phyloP scores from a whole-genome alignment of 2,888 invertebrate genomes.

The Drosophila rubida region DNA sequence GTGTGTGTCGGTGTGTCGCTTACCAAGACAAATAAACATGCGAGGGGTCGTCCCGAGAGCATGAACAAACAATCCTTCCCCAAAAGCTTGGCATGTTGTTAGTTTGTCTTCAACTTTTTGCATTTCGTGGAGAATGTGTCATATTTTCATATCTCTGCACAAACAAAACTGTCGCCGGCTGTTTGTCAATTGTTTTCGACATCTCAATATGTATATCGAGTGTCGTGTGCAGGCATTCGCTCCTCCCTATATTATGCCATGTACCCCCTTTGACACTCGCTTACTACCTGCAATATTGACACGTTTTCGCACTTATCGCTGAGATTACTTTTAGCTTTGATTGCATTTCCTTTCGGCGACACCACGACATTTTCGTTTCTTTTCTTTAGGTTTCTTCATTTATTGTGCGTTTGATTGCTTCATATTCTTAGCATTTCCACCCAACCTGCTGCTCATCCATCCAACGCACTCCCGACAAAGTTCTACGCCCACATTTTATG shows the following conservation, averaged over 20 bases:
- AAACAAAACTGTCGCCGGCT: constrained; percentile 46
- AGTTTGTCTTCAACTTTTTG: constrained; percentile 49
- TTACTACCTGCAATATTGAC: constrained; percentile 55
- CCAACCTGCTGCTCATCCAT: constrained; percentile 29
- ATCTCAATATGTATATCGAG: constrained; percentile 49
- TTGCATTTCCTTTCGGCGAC: constrained; percentile 59
- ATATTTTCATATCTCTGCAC: constrained; percentile 53
- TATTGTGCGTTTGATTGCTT: constrained; percentile 78
- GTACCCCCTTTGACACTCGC: neutral
- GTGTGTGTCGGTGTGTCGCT: constrained; percentile 23
- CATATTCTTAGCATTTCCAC: constrained; percentile 49
- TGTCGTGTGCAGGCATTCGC: constrained; percentile 31
- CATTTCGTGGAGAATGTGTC: constrained; percentile 24
- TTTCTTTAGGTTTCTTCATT: constrained; percentile 49
- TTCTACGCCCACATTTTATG: constrained; percentile 55
- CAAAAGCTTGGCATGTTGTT: constrained; percentile 4
- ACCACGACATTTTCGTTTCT: constrained; percentile 27
- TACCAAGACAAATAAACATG: constrained; percentile 30
- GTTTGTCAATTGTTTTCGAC: constrained; percentile 68
- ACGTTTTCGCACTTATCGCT: constrained; percentile 79
- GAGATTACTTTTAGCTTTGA: constrained; percentile 80
- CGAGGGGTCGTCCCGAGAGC: constrained; percentile 6
- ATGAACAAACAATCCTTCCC: constrained; percentile 19
- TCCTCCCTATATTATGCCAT: neutral
- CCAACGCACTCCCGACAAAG: constrained; percentile 20